Evolutionary conservation across 2,888 invertebrate genomes (phyloP), one percentile per base, ranked within the genome.

Genomic region (Trichogramma evanescens): DNA sequence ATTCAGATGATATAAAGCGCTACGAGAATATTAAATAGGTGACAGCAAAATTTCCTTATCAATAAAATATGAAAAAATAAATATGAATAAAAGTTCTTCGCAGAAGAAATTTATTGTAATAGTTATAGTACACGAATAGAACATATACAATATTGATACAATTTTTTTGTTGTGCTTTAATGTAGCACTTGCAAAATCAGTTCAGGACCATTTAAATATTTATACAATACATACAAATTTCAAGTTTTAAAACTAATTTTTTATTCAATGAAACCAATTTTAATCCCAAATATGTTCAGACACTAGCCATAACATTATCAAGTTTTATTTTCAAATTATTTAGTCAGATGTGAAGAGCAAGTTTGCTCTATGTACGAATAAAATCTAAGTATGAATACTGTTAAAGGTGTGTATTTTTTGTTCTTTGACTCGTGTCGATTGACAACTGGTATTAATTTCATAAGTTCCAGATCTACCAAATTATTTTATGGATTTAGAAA

Each of bases 71-170:
- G 45, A 43, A 39, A 10, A 54, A 5, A 44, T 13, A 26, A 44
- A 45, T 26, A 54, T 8, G 10, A 13, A 44, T 26, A 13, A 7
- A 39, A 41, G 52, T 55, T 64, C 64, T 64, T 64, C 62, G 62
- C 56, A 64, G 64, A 64, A 64, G 64, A 64, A 64, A 62, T 64
- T 64, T 64, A 64, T 64, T 59, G 54, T 50, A 64, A 49, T 64
- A 58, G 52, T 58, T 62, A 64, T 61, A 61, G 57, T 64, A 64
- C 60, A 64, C 59, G 62, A 62, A 60, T 60, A 56, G 58, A 58
- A 59, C 64, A 64, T 62, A 58, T 64, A 64, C 62, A 62, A 54
- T 62, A 62, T 62, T 44, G 54, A 59, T 59, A 62, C 62, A 62
- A 57, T 59, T 41, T 59, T 63, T 55, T 58, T 54, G 26, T 26